Conservation (phyloP, 2,888 invertebrate species). For the Andricus quercusramuli region DNA sequence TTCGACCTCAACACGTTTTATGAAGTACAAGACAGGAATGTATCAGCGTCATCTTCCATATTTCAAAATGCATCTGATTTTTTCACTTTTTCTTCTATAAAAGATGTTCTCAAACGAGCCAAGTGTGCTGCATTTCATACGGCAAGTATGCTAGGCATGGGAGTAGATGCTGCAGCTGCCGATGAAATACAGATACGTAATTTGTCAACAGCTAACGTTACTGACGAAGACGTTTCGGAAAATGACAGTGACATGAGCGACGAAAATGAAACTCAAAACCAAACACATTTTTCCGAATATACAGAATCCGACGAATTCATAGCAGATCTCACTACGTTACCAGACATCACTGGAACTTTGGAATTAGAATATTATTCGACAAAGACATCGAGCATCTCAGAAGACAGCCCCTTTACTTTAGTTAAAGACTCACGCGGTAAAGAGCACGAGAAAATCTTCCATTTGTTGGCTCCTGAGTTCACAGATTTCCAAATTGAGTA, state of each 20-base stretch:
- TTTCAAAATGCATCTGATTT: not conserved
- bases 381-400: not conserved
- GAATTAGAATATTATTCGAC: constrained; percentile 20
- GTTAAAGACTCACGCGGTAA: constrained; percentile 11
- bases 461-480: constrained; percentile 42
- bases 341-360: constrained; percentile 25
- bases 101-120: not conserved
- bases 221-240: not conserved
- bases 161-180: not conserved
- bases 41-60: not conserved
- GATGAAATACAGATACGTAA: not conserved
- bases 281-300: no score
- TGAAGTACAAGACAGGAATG: constrained; percentile 7
- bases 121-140: constrained; percentile 26
- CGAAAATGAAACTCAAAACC: no score
- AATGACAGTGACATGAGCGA: not conserved
- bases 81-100: no score
- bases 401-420: not conserved
- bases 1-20: constrained; percentile 16
- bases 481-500: constrained; percentile 17
- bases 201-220: not conserved
- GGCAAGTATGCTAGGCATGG: constrained; percentile 21
- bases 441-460: constrained; percentile 38
- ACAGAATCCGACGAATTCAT: not conserved
- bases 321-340: constrained; percentile 36